These are phyloP conservation scores for Elgaria multicarinata DNA, from an alignment of 2,113 vertebrate genomes.

Conservation along the genomic window DNA sequence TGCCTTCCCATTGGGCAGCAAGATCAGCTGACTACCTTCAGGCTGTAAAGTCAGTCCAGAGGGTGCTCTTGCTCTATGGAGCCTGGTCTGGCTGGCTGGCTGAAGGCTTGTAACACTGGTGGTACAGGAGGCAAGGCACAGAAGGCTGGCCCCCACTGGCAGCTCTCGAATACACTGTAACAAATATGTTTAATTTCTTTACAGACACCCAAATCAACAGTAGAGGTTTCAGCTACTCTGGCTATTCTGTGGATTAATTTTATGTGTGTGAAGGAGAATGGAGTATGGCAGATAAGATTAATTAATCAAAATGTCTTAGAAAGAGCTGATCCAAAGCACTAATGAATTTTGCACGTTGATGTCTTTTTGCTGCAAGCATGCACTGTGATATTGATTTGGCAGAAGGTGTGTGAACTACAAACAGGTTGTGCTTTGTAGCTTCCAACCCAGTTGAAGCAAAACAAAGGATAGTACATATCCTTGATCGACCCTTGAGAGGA, in stretches of 20 bases:
- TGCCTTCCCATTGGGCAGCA: neutral
- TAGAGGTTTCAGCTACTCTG: conserved; percentile 50
- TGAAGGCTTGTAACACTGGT: too few relatives aligned
- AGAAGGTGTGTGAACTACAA: conserved; percentile 16
- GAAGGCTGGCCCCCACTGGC: neutral
- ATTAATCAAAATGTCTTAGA: conserved; percentile 65
- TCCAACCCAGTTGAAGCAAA: neutral
- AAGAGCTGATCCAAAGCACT: conserved; percentile 37
- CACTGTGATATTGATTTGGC: conserved; percentile 13
- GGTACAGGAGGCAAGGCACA: neutral
- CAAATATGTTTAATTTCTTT: conserved; percentile 51
- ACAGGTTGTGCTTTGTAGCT: neutral
- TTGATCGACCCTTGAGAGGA: neutral
- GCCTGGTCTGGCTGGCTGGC: too few relatives aligned
- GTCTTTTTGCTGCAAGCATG: neutral
- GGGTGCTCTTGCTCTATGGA: neutral
- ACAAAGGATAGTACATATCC: neutral
- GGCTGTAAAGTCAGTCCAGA: neutral
- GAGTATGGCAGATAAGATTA: conserved; percentile 65
- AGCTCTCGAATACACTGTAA: neutral
- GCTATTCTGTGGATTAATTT: conserved; percentile 62
- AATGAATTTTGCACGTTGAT: neutral
- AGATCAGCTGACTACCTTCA: neutral
- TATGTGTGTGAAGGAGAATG: conserved; percentile 61
- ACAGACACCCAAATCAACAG: conserved; percentile 42